Evolutionary conservation across 2,113 vertebrate species (phyloP).

Genomic region (Heterocephalus glaber): DNA sequence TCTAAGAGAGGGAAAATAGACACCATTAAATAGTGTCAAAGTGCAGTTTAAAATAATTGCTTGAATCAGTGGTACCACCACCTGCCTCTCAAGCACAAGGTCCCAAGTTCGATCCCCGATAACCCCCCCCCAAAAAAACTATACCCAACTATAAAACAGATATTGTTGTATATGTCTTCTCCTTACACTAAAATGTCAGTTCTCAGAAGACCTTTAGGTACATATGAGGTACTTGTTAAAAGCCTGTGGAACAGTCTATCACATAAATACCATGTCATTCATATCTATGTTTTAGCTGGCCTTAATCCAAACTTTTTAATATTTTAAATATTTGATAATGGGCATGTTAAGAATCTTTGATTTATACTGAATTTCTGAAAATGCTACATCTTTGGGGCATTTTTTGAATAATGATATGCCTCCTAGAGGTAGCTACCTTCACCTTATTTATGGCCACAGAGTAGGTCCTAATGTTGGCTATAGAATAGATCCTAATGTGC

Average conservation of each 20-base stretch:
- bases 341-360: not conserved
- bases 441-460: not conserved
- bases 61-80: no score
- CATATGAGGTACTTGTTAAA: not conserved
- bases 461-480: no score
- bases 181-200: no score
- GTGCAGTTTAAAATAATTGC: not conserved
- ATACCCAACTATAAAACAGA: not conserved
- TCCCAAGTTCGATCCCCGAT: no score
- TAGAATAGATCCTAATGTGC: not conserved
- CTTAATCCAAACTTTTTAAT: not conserved
- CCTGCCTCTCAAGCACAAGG: no score
- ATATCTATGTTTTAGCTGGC: not conserved
- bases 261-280: not conserved
- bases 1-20: not conserved
- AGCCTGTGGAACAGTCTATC: not conserved
- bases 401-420: not conserved
- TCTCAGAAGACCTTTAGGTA: no score
- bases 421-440: not conserved
- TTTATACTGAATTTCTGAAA: not conserved
- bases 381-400: not conserved
- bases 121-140: no score
- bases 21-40: not conserved
- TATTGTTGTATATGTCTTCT: not conserved
- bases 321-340: not conserved